Evolutionary conservation across 2,888 invertebrate genomes (phyloP).

Genomic region (Tetanocera ferruginea): DNA sequence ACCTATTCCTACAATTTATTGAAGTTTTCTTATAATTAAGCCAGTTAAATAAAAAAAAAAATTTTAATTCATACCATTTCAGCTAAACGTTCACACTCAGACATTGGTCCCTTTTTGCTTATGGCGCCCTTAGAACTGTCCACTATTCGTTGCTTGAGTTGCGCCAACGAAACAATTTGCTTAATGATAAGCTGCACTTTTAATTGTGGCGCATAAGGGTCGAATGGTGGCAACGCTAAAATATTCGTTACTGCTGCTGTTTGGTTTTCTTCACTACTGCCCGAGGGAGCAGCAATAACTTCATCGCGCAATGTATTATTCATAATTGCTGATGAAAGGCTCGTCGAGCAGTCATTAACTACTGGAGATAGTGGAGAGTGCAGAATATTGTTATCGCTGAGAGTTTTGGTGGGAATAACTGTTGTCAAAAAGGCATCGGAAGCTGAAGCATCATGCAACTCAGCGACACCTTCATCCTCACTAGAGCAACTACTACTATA

Average conservation of each 20-base stretch:
- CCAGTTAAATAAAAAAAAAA: no score
- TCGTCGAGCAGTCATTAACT: not conserved
- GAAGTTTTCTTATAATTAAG: no score
- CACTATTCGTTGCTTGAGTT: slow-evolving; percentile 59
- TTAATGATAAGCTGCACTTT: slow-evolving; percentile 63
- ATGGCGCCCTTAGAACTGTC: slow-evolving; percentile 35
- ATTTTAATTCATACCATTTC: slow-evolving; percentile 23
- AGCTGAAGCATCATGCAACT: not conserved
- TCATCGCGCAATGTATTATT: slow-evolving; percentile 13
- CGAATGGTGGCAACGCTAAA: slow-evolving; percentile 62
- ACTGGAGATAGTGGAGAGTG: not conserved
- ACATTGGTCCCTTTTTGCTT: slow-evolving; percentile 30
- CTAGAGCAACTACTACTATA: slow-evolving; percentile 18
- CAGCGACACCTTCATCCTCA: slow-evolving; percentile 23
- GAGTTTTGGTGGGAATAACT: not conserved
- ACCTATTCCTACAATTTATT: no score
- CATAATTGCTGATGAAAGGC: not conserved
- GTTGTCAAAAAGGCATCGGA: slow-evolving; percentile 4
- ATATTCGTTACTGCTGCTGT: slow-evolving; percentile 56
- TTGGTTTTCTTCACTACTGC: slow-evolving; percentile 42
- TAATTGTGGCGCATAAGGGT: slow-evolving; percentile 60
- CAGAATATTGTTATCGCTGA: not conserved
- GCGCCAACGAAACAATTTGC: slow-evolving; percentile 63
- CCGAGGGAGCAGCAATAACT: slow-evolving; percentile 37
- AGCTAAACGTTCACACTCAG: slow-evolving; percentile 29